Conservation (phyloP, 2,797 vertebrate genomes). For the Loriculus beryllinus region DNA sequence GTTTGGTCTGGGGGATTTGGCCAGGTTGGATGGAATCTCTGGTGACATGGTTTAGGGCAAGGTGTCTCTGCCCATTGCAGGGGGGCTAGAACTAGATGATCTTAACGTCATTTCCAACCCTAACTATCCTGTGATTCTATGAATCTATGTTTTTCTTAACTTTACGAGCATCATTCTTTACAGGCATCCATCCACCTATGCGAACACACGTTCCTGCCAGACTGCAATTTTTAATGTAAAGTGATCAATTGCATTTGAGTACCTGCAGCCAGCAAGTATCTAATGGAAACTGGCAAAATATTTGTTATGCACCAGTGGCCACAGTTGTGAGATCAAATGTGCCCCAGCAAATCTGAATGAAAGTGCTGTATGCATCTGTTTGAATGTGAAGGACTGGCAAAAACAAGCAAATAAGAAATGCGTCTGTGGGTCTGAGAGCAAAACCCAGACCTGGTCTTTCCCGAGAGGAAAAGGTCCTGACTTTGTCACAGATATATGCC, state of each 20-base stretch:
- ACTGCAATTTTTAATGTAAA: background rate
- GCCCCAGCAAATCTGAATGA: background rate
- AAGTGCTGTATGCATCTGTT: background rate
- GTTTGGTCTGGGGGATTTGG: background rate
- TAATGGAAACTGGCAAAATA: background rate
- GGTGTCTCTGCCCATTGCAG: background rate
- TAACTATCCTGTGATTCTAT: background rate
- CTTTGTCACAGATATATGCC: background rate
- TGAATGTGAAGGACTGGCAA: background rate
- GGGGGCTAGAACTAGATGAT: background rate
- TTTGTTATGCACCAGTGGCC: background rate
- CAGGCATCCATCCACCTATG: background rate
- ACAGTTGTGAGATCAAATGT: background rate
- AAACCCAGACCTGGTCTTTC: background rate
- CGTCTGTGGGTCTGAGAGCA: background rate
- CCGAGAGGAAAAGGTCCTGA: background rate
- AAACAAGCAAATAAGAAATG: background rate
- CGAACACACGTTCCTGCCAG: accelerated
- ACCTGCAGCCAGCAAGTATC: background rate
- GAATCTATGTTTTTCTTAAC: background rate
- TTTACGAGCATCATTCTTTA: background rate
- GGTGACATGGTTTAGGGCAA: background rate
- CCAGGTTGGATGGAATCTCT: background rate
- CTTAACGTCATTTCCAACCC: background rate
- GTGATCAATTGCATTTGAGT: background rate